Percentiles rank a stretch among this genome's conserved stretches.
Conservation (phyloP, 2,888 invertebrate species). For the Xanthia togata region DNA sequence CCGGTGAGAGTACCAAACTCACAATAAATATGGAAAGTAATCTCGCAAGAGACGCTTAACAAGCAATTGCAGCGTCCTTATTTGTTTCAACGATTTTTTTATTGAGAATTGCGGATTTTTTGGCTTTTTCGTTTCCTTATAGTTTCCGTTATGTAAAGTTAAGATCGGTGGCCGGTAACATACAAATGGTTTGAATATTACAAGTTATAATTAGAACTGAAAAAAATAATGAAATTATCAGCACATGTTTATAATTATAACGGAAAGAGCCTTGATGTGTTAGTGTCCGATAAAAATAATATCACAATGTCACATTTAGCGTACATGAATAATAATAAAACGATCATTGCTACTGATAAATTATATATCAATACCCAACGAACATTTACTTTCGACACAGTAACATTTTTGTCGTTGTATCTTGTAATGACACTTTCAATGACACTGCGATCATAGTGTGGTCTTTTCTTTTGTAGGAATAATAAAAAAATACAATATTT, state of each 20-base stretch:
- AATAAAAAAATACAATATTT: neutral
- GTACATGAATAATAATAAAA: constrained; percentile 12
- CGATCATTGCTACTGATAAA: neutral
- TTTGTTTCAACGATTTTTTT: constrained; percentile 65
- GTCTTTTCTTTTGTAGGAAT: neutral
- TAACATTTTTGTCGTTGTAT: neutral
- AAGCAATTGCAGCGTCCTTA: constrained; percentile 72
- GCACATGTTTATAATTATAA: constrained; percentile 26
- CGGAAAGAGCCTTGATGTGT: constrained; percentile 36
- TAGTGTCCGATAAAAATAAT: constrained; percentile 41
- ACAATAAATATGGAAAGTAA: constrained; percentile 85
- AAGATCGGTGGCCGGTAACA: neutral
- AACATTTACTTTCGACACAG: neutral
- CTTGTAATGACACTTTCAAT: neutral
- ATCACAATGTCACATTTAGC: constrained; percentile 38
- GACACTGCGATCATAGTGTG: neutral
- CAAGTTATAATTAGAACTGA: constrained; percentile 25
- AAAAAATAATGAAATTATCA: neutral
- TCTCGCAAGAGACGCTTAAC: constrained; percentile 76
- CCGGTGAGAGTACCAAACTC: constrained; percentile 81
- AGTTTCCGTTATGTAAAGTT: constrained; percentile 46
- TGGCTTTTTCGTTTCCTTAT: constrained; percentile 44
- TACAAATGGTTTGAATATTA: constrained; percentile 25
- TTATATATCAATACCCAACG: neutral
- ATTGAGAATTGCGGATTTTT: constrained; percentile 51